Conservation (phyloP, 2,888 invertebrate species). For the Volucella bombylans region DNA sequence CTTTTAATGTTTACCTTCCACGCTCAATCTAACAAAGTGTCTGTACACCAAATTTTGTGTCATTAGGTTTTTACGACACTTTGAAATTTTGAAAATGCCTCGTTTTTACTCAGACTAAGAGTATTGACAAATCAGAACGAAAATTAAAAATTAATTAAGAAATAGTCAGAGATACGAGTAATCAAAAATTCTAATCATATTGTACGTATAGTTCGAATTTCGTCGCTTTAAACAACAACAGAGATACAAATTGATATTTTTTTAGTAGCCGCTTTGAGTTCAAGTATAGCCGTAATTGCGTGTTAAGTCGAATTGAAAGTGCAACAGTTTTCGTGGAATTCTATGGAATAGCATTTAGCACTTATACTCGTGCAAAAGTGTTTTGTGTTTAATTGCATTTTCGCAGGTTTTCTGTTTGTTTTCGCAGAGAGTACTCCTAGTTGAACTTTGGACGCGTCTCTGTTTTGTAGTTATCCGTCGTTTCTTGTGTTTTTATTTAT, state of each 20-base stretch:
- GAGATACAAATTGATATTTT: slow-evolving; percentile 16
- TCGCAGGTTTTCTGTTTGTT: slow-evolving; percentile 4
- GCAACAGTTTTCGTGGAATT: slow-evolving; percentile 8
- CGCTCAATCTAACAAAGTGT: too few relatives aligned
- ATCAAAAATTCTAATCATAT: slow-evolving; percentile 34
- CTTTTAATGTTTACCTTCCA: too few relatives aligned
- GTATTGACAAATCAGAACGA: neutral
- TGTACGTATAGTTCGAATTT: neutral
- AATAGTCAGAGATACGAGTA: neutral
- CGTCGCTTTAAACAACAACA: slow-evolving; percentile 5
- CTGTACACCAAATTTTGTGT: too few relatives aligned
- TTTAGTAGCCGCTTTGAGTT: neutral
- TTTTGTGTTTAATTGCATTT: slow-evolving; percentile 13
- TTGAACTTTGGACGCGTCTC: neutral
- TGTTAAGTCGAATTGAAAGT: slow-evolving; percentile 13
- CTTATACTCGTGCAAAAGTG: neutral
- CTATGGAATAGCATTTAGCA: neutral
- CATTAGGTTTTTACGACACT: too few relatives aligned
- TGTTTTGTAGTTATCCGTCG: neutral
- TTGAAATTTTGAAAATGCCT: too few relatives aligned
- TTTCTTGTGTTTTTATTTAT: slow-evolving; percentile 2
- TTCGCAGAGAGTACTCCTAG: slow-evolving; percentile 9
- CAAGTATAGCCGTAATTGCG: neutral
- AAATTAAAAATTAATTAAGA: neutral
- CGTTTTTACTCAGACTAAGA: too few relatives aligned